phyloP scores from a whole-genome alignment of 2,113 vertebrate species.

The Mesoclemmys tuberculata region DNA sequence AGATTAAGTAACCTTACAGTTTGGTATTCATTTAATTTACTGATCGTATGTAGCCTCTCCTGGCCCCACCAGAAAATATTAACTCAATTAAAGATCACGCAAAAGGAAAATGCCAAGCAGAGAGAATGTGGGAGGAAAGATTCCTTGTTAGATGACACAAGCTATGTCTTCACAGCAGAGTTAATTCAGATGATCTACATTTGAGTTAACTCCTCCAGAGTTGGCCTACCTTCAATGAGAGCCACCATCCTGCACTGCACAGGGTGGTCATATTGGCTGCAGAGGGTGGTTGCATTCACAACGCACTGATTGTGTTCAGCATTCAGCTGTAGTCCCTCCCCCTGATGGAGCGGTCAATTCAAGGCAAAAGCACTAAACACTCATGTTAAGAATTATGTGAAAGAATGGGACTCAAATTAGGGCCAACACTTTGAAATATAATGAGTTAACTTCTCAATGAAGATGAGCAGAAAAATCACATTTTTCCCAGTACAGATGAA shows the following conservation, averaged over 20 bases:
- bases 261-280: neutral
- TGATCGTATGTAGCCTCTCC: neutral
- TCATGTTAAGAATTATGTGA: neutral
- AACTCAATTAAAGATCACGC: neutral
- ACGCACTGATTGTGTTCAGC: too few relatives aligned
- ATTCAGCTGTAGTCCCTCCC: neutral
- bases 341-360: neutral
- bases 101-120: neutral
- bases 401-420: neutral
- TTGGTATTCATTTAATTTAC: neutral
- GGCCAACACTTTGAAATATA: neutral
- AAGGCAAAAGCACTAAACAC: neutral
- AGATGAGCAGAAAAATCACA: neutral
- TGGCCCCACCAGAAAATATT: neutral
- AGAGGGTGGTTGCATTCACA: neutral
- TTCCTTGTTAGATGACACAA: neutral
- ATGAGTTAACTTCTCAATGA: neutral
- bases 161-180: neutral
- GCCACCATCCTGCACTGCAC: neutral
- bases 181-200: neutral
- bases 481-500: neutral
- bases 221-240: neutral
- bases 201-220: neutral
- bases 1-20: neutral
- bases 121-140: accelerated